Percentiles rank a stretch among this genome's conserved stretches.
Evolutionary conservation across 2,113 vertebrate genomes (phyloP).

Genomic region (Cathartes aura): DNA sequence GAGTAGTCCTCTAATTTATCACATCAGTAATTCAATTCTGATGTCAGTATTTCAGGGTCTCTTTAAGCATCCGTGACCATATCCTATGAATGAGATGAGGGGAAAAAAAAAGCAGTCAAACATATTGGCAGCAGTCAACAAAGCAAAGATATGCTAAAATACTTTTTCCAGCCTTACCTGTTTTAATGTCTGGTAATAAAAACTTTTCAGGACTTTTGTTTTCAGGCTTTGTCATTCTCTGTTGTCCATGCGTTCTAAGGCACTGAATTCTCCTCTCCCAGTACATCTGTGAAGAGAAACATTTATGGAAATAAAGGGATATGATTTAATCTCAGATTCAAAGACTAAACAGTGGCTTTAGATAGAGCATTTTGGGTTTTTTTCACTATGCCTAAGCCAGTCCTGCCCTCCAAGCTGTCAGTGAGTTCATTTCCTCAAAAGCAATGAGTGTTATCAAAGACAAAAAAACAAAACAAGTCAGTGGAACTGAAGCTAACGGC

Average conservation of each 20-base stretch:
- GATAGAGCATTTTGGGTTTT: background rate
- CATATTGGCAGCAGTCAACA: background rate
- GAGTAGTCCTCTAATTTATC: background rate
- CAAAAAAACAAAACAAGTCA: background rate
- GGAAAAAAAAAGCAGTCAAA: background rate
- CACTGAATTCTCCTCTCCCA: background rate
- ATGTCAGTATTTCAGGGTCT: background rate
- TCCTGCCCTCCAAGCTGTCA: slow-evolving; percentile 41
- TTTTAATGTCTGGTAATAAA: background rate
- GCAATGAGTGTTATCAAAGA: background rate
- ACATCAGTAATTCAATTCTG: background rate
- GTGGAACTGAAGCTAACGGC: background rate
- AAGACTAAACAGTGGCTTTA: background rate
- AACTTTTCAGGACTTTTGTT: background rate
- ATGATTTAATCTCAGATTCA: slow-evolving; percentile 9
- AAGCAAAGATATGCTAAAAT: background rate
- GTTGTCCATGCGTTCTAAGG: background rate
- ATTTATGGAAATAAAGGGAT: background rate
- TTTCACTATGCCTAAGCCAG: background rate
- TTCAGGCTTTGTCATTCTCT: background rate
- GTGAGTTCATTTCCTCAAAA: slow-evolving; percentile 22
- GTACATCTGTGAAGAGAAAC: background rate
- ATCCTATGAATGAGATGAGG: background rate
- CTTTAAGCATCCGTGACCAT: background rate
- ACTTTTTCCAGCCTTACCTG: background rate